Evolutionary conservation across 23 tunicate genomes (phyloP).

Genomic region (Ciona savignyi): DNA sequence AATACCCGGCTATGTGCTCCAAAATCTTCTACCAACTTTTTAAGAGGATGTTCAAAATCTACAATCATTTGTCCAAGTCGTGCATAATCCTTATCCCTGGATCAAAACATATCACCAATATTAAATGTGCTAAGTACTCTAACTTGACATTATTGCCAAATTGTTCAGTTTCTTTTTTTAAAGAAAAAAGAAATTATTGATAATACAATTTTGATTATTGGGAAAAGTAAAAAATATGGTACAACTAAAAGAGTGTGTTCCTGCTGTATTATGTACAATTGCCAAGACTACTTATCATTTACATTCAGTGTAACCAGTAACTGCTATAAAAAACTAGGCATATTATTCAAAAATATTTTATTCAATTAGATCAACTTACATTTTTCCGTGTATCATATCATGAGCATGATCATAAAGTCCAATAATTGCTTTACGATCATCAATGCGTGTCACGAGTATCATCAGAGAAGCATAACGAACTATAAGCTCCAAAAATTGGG

Average conservation of each 20-base stretch:
- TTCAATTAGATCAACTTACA: slow-evolving; percentile 24
- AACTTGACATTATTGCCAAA: too few species aligned
- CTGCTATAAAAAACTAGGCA: background rate
- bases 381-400: slow-evolving; percentile 84
- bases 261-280: too few species aligned
- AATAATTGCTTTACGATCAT: slow-evolving; percentile 95
- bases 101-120: background rate
- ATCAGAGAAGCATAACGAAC: slow-evolving; percentile 74
- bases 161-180: too few species aligned
- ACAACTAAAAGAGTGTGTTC: too few species aligned
- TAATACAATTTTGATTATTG: too few species aligned
- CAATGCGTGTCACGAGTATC: slow-evolving; percentile 81
- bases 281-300: too few species aligned
- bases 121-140: too few species aligned
- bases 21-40: slow-evolving; percentile 90
- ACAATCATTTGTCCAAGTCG: slow-evolving; percentile 80
- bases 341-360: background rate
- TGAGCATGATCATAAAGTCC: slow-evolving; percentile 91
- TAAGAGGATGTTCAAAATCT: slow-evolving; percentile 91
- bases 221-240: too few species aligned
- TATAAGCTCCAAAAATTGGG: slow-evolving; percentile 65
- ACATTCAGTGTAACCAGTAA: too few species aligned
- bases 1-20: slow-evolving; percentile 62
- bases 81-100: slow-evolving; percentile 83
- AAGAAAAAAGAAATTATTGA: too few species aligned